Base-by-base conservation (phyloP, 2,797 vertebrate species). In the Amphiprion clarkii region DNA sequence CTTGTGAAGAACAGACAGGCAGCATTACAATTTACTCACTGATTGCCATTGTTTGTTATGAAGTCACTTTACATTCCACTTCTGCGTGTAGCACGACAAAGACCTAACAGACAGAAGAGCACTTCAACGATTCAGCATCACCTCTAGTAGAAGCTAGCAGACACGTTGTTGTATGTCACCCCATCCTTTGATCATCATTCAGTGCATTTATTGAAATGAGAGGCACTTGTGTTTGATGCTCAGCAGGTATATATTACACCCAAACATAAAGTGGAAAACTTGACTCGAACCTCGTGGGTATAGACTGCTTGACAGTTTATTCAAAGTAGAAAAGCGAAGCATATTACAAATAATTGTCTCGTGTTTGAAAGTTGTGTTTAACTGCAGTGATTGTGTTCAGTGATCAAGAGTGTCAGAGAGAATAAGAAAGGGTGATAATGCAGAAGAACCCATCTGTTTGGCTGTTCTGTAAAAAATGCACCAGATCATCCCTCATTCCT, bases 121-220 rank as follows among this genome's bases (percentile, higher is more conserved):
- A 72, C 44, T 58, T 71, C 10, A 42, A 44, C 65, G 36, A 49
- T 80, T 74, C 1, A 0, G 31, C 31, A 25, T 68, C 53, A 27
- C 53, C 14, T 70, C 42, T 40, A 14, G 27, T 62, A 52, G 49
- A 56, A 62, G 61, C 27, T 29, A 57, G 9, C 40, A 21, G 60
- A 58, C 17, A 55, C 14, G 49, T 67, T 42, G 23, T 21, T 62
- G 17, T 33, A 40, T 21, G 21, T 57, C 64, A 56, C 13, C 33
- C 49, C 40, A 51, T 36, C 17, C 17, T 67, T 63, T 16, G 5
- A 23, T 57, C 33, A 25, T 66, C 29, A 63, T 42, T 91, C 87
- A 93, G 90, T 89, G 92, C 88, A 89, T 85, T 78, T 74, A 76
- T 88, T 90, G 84, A 91, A 91, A 90, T 86, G 76, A 83, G 19